Conservation (phyloP, 2,797 vertebrate species). For the Tragelaphus oryx region DNA sequence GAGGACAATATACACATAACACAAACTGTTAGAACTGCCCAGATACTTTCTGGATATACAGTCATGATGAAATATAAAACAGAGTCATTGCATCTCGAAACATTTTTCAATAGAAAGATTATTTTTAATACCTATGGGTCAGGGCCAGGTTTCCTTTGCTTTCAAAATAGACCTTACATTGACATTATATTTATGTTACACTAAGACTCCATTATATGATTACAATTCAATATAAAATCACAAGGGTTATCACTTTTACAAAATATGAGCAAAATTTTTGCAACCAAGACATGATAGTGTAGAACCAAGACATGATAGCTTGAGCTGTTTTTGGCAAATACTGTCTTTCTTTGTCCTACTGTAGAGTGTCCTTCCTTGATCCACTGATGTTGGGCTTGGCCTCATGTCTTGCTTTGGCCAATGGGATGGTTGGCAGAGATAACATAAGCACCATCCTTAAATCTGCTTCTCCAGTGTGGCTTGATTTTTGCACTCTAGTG, state of each 20-base stretch:
- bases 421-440: background rate
- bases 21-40: background rate
- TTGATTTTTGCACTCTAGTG: background rate
- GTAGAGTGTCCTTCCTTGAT: background rate
- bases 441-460: background rate
- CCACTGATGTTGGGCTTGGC: background rate
- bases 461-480: background rate
- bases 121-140: background rate
- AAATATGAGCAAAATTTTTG: background rate
- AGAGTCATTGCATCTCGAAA: background rate
- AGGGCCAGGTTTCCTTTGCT: background rate
- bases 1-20: background rate
- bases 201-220: background rate
- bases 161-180: background rate
- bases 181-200: background rate
- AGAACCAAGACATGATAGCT: background rate
- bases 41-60: background rate
- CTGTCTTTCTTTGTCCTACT: background rate
- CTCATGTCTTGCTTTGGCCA: background rate
- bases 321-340: background rate
- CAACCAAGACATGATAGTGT: background rate
- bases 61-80: background rate
- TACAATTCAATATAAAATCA: background rate
- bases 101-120: background rate
- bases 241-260: background rate